Base-by-base conservation (phyloP, 53 echinoderm and acorn worm species). In the Holothuria scabra region DNA sequence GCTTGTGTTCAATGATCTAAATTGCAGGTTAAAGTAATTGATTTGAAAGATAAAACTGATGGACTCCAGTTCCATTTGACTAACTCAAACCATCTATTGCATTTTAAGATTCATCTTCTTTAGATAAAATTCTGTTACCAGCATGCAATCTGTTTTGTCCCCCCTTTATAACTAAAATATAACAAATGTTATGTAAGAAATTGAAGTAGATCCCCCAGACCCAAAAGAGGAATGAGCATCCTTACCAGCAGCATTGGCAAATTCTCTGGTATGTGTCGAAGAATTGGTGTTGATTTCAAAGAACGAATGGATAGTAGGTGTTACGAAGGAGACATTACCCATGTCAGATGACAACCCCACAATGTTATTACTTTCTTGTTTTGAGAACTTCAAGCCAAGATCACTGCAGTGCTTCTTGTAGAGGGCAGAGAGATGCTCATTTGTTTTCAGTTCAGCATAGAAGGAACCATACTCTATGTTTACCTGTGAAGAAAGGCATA, bases 251-350 rank as follows among this genome's bases (percentile, higher is more conserved):
- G 84, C 84, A 21, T 85, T 84, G 13, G 90, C 88, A 60, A 96
- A 96, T 5, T 86, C 88, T 12, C 55, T 63, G 8, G 86, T 78
- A 66, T 94, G 94, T 61, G 57, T 90, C 71, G 76, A 55, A 23
- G 92, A 82, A 20, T 84, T 82, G 11, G 94, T 90, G 16, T 88
- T 90, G 62, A 96, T 88, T 60, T 79, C 80, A 86, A 91, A 99
- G 90, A 95, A 87, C 12, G 95, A 90, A 32, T 94, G 93, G 21
- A 99, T 91, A 67, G 92, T 85, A 29, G 99, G 99, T 49, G 94
- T 82, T 19, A 90, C 93, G 30, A 92, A 90, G 48, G 99, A 94
- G 3, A 91, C 82, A 52, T 99, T 89, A 0, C 99, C 99, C 87
- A 93, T 93, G 83, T 99, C 99, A 0, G 94, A 93, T 0, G 99